Base-by-base conservation (phyloP, 2,888 invertebrate genomes). In the Melanostoma scalare region DNA sequence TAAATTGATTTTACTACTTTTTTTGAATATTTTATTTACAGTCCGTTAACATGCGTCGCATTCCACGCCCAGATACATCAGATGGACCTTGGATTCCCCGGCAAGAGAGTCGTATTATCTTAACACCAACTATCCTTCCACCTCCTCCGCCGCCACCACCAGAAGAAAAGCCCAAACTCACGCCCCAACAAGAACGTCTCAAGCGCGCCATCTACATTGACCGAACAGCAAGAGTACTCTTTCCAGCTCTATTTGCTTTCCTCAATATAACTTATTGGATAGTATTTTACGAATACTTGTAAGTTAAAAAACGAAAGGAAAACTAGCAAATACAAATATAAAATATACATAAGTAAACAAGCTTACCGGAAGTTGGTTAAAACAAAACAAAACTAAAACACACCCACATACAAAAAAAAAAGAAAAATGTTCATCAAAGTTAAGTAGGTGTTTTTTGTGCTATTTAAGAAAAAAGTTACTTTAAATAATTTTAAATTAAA, bases 231-330 rank as follows among this genome's bases (percentile, higher is more conserved):
- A 92, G 95, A 52, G 93, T 95, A 65, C 93, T 94, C 87, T 95
- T 95, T 88, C 95, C 95, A 2, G 92, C 94, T 61, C 92, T 95
- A 55, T 95, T 95, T 88, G 92, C 94, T 74, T 90, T 94, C 74
- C 92, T 95, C 56, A 95, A 95, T 89, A 92, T 92, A 84, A 94
- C 94, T 85, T 95, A 95, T 89, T 95, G 95, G 95, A 93, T 94
- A 87, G 92, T 94, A 89, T 95, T 95, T 90, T 94, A 94, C 73
- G 94, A 95, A 89, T 95, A 94, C 89, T 93, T 94, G 88, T 94
- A 93, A 92, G 88, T 20, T 68, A 3, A 68, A 38, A 10, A 40
- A 33, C 38, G 30, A 77, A 46, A 6, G 10, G 35, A 53, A 46
- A 44, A 44, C 61, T 56, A 55, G 4, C n/a, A 61, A 48, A 36